Conservation (phyloP, 2,888 invertebrate species). For the Xestobium rufovillosum region DNA sequence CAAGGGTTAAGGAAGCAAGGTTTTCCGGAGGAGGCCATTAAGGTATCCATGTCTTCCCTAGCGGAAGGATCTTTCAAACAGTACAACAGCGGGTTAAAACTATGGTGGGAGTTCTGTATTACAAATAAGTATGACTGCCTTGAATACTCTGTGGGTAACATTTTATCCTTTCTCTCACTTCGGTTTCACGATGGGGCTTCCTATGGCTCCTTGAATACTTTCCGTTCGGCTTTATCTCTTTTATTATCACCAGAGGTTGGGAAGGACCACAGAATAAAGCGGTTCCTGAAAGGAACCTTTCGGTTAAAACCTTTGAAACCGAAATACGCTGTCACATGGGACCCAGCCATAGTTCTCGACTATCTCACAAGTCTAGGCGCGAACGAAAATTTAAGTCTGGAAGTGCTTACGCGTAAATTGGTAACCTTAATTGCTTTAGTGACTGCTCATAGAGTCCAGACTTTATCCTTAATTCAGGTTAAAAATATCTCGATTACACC, state of each 20-base stretch:
- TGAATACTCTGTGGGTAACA: neutral
- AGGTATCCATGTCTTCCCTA: constrained; percentile 1
- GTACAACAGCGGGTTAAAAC: constrained; percentile 2
- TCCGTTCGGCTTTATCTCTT: constrained; percentile 8
- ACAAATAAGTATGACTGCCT: constrained; percentile 8
- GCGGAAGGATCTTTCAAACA: constrained; percentile 5
- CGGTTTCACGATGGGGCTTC: constrained; percentile 8
- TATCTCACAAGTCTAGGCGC: constrained; percentile 15
- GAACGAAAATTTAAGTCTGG: constrained; percentile 13
- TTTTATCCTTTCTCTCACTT: constrained; percentile 2
- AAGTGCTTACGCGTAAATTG: neutral
- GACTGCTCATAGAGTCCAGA: neutral
- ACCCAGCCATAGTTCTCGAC: constrained; percentile 22
- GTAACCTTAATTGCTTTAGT: neutral
- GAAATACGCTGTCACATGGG: constrained; percentile 22
- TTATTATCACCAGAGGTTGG: constrained; percentile 1
- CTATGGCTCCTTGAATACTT: constrained; percentile 9
- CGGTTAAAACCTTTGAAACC: constrained; percentile 17
- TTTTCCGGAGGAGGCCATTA: neutral
- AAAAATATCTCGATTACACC: neutral
- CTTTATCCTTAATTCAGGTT: neutral
- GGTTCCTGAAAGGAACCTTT: constrained; percentile 21
- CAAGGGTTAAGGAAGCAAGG: constrained; percentile 2
- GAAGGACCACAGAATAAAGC: constrained; percentile 2
- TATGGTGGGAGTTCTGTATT: constrained; percentile 11